These are phyloP conservation scores for Epinephelus lanceolatus DNA, from an alignment of 2,113 vertebrate species.

Conservation along the genomic window DNA sequence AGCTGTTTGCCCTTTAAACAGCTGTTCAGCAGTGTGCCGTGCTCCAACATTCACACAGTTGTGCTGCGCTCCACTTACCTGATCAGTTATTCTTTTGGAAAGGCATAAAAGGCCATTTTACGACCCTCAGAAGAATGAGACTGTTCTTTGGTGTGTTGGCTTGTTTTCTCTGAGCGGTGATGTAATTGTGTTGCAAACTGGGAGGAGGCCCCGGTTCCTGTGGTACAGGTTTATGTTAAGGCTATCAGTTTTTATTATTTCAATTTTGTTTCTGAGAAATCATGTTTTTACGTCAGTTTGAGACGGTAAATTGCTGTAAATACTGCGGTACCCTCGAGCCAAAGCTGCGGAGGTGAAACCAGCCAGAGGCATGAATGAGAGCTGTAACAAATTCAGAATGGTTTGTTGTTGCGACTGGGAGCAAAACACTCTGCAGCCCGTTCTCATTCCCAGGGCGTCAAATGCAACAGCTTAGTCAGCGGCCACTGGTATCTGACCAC, in stretches of 20 bases:
- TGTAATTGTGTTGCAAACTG: background rate
- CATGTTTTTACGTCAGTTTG: background rate
- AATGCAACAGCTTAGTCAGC: too few species aligned
- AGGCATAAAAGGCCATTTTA: background rate
- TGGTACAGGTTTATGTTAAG: background rate
- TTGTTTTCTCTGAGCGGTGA: constrained; percentile 1
- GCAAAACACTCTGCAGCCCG: background rate
- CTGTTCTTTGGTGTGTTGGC: background rate
- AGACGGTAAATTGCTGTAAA: background rate
- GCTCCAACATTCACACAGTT: background rate
- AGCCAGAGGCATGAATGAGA: background rate
- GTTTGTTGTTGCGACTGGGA: background rate
- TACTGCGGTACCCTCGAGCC: background rate
- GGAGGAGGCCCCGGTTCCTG: background rate
- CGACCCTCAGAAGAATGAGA: background rate
- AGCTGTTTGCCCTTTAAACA: background rate
- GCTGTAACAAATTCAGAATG: background rate
- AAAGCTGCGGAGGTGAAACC: background rate
- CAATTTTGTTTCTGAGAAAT: constrained; percentile 10
- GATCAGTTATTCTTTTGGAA: background rate
- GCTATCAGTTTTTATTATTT: background rate
- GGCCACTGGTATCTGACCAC: too few species aligned
- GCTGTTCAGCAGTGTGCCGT: background rate
- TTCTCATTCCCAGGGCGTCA: too few species aligned
- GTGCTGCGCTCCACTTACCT: background rate